Base-by-base conservation (phyloP, 2,888 invertebrate species). In the Sesia apiformis region DNA sequence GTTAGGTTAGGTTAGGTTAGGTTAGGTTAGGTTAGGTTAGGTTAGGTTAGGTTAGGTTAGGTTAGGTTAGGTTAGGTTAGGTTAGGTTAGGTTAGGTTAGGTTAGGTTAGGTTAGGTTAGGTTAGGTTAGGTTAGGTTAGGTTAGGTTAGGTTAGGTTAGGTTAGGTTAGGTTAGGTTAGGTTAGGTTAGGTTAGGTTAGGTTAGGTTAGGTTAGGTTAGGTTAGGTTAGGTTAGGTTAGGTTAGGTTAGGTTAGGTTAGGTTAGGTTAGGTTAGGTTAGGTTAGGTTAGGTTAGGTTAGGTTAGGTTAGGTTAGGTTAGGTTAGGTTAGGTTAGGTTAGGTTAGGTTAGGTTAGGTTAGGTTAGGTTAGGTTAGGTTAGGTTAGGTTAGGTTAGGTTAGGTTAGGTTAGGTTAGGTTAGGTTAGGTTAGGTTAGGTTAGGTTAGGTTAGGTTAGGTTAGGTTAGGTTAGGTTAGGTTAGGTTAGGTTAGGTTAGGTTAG, bases 391-490 rank as follows among this genome's bases (percentile, higher is more conserved):
- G 53, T 53, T 53, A 53, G 53, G 53, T 53, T 53, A 49, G 53
- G 49, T 53, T 49, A 53, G 53, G 53, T 53, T 51, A 54, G 46
- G 41, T 51, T 42, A 40, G 42, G 49, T 54, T 39, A 51, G 43
- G 51, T 42, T 54, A 51, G 51, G 51, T 54, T 42, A 40, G 51
- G 39, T 51, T 38, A 51, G 51, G 51, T 51, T 51, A 54, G 51
- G 51, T 54, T 55, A 55, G 55, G 55, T 55, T 55, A 52, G 52
- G 55, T 55, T 52, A 52, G 55, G 55, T 52, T 55, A 55, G 55
- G 55, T 55, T 55, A 55, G 55, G 55, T 55, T 55, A 55, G 55
- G 55, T 54, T 54, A 54, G 54, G 54, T 54, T 54, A 54, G 54
- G 54, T 54, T 54, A 54, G 54, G 54, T 54, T 54, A 54, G 54